Conservation (phyloP, 2,888 invertebrate genomes). For the Scaptomyza reducta region DNA sequence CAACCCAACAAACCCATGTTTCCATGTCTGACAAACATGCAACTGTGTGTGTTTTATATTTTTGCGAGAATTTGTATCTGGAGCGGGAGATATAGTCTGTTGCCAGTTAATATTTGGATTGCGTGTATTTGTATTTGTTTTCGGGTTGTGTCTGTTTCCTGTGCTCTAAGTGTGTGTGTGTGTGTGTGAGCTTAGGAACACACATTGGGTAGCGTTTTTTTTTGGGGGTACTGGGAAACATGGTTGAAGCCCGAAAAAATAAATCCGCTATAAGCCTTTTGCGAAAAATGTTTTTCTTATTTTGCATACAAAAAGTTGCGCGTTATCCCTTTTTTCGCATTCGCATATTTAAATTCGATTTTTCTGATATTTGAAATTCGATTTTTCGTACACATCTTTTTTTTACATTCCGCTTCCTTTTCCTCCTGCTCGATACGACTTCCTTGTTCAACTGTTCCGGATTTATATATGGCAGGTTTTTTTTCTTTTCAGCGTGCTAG, state of each 20-base stretch:
- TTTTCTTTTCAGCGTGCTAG: conserved; percentile 44
- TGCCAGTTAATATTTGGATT: conserved; percentile 71
- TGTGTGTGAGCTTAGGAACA: conserved; percentile 5
- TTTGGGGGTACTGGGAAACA: neutral
- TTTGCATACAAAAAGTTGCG: conserved; percentile 61
- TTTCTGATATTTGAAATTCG: conserved; percentile 73
- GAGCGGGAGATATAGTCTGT: conserved; percentile 28
- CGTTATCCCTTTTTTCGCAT: conserved; percentile 61
- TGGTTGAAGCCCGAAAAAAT: conserved; percentile 34
- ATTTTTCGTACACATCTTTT: conserved; percentile 50
- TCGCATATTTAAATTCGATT: conserved; percentile 69
- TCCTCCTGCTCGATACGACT: conserved; percentile 10
- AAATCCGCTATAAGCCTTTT: conserved; percentile 74
- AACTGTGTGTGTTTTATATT: conserved; percentile 15
- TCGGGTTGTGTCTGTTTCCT: conserved; percentile 48
- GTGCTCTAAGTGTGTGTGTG: conserved; percentile 9
- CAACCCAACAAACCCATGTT: neutral
- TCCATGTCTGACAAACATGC: neutral
- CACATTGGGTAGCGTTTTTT: neutral
- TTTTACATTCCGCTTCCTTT: neutral
- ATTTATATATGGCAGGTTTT: conserved; percentile 27
- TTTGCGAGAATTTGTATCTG: conserved; percentile 27
- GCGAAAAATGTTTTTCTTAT: conserved; percentile 65
- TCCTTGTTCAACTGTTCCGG: conserved; percentile 44
- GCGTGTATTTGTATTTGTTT: conserved; percentile 75